phyloP scores from a whole-genome alignment of 2,797 vertebrate species.

The Merluccius polli region DNA sequence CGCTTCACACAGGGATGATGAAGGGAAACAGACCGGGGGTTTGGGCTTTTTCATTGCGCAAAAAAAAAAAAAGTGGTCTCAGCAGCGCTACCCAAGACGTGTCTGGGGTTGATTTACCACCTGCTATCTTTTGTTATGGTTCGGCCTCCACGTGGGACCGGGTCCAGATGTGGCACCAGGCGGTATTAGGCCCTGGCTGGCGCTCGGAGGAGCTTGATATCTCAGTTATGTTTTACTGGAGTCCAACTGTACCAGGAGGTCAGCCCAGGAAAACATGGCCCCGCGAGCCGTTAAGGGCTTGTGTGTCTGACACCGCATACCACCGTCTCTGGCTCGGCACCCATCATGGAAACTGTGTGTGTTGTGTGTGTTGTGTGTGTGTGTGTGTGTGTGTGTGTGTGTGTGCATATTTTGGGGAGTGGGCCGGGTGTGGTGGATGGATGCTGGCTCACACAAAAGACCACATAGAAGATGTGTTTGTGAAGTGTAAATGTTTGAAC shows the following conservation, averaged over 20 bases:
- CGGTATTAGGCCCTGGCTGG: constrained; percentile 45
- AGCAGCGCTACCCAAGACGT: constrained; percentile 52
- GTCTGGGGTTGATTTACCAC: constrained; percentile 60
- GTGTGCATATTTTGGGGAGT: not conserved
- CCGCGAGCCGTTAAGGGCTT: constrained; percentile 30
- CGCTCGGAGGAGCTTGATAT: constrained; percentile 59
- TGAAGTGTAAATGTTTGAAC: too few relatives aligned
- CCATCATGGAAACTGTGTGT: constrained; percentile 24
- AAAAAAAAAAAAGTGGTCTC: constrained; percentile 16
- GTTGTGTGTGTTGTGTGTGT: constrained; percentile 9
- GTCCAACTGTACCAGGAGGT: constrained; percentile 44
- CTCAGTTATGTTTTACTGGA: constrained; percentile 46
- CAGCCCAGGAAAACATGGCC: constrained; percentile 52
- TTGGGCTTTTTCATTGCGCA: constrained; percentile 51
- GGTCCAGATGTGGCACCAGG: constrained; percentile 63
- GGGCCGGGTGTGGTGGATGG: too few relatives aligned
- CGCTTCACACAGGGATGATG: constrained; percentile 58
- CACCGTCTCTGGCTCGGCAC: constrained; percentile 47
- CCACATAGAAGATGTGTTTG: too few relatives aligned
- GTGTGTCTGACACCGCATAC: constrained; percentile 47
- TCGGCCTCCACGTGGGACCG: constrained; percentile 42
- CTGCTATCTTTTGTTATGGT: constrained; percentile 66
- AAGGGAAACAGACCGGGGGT: constrained; percentile 55
- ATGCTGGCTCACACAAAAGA: not conserved
- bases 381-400: too few relatives aligned